Evolutionary conservation across 2,888 invertebrate genomes (phyloP).

Genomic region (Hedya salicella): DNA sequence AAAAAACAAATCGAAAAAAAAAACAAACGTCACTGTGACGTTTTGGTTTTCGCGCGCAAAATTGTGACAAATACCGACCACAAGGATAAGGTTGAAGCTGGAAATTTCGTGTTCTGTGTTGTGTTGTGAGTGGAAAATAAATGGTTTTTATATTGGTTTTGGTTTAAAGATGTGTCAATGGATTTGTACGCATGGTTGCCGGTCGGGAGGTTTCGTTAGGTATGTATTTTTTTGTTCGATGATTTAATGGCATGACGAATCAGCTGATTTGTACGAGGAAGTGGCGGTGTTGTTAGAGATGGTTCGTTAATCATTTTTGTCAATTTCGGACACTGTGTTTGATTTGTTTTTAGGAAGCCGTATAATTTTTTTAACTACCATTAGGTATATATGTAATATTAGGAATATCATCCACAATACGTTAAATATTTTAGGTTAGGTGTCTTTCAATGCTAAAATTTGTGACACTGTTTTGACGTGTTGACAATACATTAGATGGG

Average conservation of each 20-base stretch:
- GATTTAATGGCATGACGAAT: conserved; percentile 48
- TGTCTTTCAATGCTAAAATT: conserved; percentile 8
- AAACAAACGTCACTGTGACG: conserved; percentile 48
- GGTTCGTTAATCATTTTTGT: conserved; percentile 38
- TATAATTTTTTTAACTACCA: background rate
- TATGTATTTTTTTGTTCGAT: conserved; percentile 56
- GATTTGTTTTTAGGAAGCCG: conserved; percentile 2
- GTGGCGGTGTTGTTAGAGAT: conserved; percentile 18
- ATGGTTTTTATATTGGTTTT: conserved; percentile 43
- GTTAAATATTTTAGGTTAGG: conserved; percentile 1
- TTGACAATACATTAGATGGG: conserved; percentile 14
- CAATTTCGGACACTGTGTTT: conserved; percentile 15
- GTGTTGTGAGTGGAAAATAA: conserved; percentile 49
- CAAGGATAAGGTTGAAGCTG: conserved; percentile 12
- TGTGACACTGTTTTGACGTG: conserved; percentile 4
- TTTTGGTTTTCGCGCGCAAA: conserved; percentile 41
- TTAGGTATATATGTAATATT: no score
- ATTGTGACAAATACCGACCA: conserved; percentile 19
- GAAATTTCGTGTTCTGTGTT: conserved; percentile 42
- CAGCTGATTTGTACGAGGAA: conserved; percentile 57
- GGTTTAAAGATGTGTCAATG: conserved; percentile 76
- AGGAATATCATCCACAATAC: no score
- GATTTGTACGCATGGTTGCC: conserved; percentile 58
- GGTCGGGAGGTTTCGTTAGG: conserved; percentile 73
- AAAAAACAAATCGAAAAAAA: conserved; percentile 52